Evolutionary conservation across 1,140 invertebrate genomes (phyloP).

Genomic region (Drosophila kikkawai): DNA sequence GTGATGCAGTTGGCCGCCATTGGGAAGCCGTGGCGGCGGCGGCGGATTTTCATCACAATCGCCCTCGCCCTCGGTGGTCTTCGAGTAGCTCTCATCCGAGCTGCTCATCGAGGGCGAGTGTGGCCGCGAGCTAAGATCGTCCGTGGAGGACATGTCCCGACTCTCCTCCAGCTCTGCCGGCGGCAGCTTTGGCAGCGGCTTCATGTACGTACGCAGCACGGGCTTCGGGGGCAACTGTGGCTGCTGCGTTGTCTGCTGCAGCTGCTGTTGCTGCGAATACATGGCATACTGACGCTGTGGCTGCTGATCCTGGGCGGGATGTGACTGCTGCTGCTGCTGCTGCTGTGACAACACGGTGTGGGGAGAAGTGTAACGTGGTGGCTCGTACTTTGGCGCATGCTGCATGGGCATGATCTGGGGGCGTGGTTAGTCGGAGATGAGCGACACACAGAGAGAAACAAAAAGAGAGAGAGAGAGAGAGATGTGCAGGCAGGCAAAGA

Average conservation of each 20-base stretch:
- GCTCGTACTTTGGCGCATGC: slow-evolving; percentile 85
- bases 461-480: slow-evolving; percentile 32
- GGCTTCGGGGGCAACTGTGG: slow-evolving; percentile 60
- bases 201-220: slow-evolving; percentile 80
- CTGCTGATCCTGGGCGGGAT: slow-evolving; percentile 64
- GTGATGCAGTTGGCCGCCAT: slow-evolving; percentile 57
- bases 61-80: slow-evolving; percentile 87
- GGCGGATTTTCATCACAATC: slow-evolving; percentile 71
- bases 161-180: slow-evolving; percentile 84
- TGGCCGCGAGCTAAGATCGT: slow-evolving; percentile 92
- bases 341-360: slow-evolving; percentile 86
- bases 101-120: slow-evolving; percentile 92
- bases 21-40: slow-evolving; percentile 62
- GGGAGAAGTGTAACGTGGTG: slow-evolving; percentile 86
- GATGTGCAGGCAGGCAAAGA: slow-evolving; percentile 66
- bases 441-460: slow-evolving; percentile 24
- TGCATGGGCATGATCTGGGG: slow-evolving; percentile 82
- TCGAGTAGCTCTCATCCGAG: slow-evolving; percentile 92
- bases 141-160: slow-evolving; percentile 88
- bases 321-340: slow-evolving; percentile 78
- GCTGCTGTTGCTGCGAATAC: slow-evolving; percentile 76
- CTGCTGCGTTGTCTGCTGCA: slow-evolving; percentile 4
- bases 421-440: slow-evolving; percentile 48
- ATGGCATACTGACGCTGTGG: slow-evolving; percentile 86
- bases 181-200: slow-evolving; percentile 87